Evolutionary conservation across 1,140 invertebrate genomes (phyloP).

Genomic region (Bombus polaris): DNA sequence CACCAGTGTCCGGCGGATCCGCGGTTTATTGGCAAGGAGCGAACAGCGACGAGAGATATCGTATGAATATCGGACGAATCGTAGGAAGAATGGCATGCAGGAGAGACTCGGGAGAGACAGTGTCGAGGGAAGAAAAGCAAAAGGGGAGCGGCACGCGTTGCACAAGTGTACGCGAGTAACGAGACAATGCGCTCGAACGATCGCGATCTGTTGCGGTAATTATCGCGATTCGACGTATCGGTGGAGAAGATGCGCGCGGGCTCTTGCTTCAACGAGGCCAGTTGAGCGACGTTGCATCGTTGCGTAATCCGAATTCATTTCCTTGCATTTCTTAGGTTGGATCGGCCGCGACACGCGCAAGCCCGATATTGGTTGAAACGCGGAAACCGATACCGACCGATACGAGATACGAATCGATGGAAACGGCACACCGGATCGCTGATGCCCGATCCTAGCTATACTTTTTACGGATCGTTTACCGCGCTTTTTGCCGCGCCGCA

Average conservation of each 20-base stretch:
- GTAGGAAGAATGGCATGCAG: background rate
- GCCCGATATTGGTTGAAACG: slow-evolving; percentile 1
- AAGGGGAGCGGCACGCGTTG: background rate
- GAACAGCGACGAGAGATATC: no score
- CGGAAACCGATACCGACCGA: background rate
- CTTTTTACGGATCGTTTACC: background rate
- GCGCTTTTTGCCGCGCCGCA: background rate
- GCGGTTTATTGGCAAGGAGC: no score
- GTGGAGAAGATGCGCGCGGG: slow-evolving; percentile 22
- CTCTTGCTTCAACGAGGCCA: slow-evolving; percentile 26
- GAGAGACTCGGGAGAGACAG: background rate
- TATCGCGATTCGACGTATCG: slow-evolving; percentile 19
- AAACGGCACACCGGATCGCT: background rate
- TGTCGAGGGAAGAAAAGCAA: background rate
- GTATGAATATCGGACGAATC: background rate
- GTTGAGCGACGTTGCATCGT: background rate
- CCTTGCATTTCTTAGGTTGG: no score
- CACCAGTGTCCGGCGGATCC: no score
- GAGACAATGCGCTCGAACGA: slow-evolving; percentile 5
- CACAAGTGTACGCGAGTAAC: slow-evolving; percentile 29
- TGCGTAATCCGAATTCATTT: no score
- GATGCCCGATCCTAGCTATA: no score
- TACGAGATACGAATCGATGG: background rate
- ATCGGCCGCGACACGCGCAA: background rate
- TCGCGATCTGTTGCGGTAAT: slow-evolving; percentile 33